Evolutionary conservation across 2,113 vertebrate species (phyloP).

Genomic region (Salvelinus fontinalis): DNA sequence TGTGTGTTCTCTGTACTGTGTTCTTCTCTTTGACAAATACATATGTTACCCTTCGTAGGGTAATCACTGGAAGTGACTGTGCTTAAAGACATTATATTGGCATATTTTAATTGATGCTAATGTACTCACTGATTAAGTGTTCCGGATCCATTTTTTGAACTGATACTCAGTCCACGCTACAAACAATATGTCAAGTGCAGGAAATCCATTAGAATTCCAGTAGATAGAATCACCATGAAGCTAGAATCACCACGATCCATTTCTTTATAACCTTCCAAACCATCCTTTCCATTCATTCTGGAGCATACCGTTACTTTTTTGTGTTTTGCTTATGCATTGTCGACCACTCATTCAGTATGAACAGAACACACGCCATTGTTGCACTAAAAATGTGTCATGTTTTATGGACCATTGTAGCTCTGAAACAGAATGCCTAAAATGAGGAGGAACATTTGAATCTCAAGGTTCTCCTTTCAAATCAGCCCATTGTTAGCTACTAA

Average conservation of each 20-base stretch:
- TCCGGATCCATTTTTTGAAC: constrained; percentile 17
- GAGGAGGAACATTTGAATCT: constrained; percentile 30
- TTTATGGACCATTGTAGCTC: constrained; percentile 26
- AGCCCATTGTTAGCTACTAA: constrained; percentile 8
- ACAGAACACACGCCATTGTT: constrained; percentile 14
- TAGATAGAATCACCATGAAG: neutral
- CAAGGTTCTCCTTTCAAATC: constrained; percentile 13
- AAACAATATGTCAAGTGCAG: constrained; percentile 3
- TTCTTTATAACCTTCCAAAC: neutral
- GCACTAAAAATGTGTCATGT: constrained; percentile 23
- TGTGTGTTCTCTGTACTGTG: constrained; percentile 5
- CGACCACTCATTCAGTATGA: constrained; percentile 8
- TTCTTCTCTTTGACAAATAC: constrained; percentile 21
- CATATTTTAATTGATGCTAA: constrained; percentile 20
- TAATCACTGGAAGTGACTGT: constrained; percentile 41
- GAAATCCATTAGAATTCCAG: neutral
- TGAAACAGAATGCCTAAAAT: constrained; percentile 36
- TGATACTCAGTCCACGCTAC: neutral
- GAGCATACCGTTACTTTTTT: constrained; percentile 1
- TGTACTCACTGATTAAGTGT: constrained; percentile 14
- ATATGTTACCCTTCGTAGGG: constrained; percentile 28
- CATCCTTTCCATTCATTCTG: neutral
- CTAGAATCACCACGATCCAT: neutral
- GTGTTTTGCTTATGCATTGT: constrained; percentile 9
- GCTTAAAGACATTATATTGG: constrained; percentile 41